A percentile compares a stretch with the other conserved stretches of the same genome.
Evolutionary conservation across 2,113 vertebrate species (phyloP).

Genomic region (Cervus canadensis): DNA sequence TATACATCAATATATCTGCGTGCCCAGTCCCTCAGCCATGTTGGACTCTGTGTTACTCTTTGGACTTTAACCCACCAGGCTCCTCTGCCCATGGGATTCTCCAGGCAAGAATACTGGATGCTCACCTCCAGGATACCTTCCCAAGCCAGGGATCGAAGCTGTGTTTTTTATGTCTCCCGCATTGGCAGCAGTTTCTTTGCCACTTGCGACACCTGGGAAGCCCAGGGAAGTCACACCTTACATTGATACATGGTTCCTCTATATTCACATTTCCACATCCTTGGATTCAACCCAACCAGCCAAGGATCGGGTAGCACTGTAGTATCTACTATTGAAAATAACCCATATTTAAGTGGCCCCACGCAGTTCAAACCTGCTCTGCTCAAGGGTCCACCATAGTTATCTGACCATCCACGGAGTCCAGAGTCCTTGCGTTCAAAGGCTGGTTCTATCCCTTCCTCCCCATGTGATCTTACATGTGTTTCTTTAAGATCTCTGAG

Average conservation of each 20-base stretch:
- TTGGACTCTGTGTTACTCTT: accelerated
- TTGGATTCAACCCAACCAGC: not conserved
- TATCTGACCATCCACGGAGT: too few species aligned
- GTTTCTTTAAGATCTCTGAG: not conserved
- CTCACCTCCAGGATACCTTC: not conserved
- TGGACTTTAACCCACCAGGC: not conserved
- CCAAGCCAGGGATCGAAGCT: not conserved
- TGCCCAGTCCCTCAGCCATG: not conserved
- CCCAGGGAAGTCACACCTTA: not conserved
- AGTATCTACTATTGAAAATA: not conserved
- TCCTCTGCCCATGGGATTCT: not conserved
- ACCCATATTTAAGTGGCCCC: not conserved
- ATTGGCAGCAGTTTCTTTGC: not conserved
- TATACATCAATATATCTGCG: not conserved
- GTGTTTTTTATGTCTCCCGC: not conserved
- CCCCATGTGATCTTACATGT: accelerated
- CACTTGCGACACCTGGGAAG: accelerated
- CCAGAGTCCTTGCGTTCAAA: not conserved
- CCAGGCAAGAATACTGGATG: not conserved
- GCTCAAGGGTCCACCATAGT: not conserved
- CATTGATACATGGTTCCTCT: not conserved
- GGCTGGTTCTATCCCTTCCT: not conserved
- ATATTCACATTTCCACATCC: not conserved
- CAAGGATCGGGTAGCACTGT: not conserved
- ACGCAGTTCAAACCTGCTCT: not conserved